Conservation (phyloP, 1,140 invertebrate species). For the Drosophila nikananu region DNA sequence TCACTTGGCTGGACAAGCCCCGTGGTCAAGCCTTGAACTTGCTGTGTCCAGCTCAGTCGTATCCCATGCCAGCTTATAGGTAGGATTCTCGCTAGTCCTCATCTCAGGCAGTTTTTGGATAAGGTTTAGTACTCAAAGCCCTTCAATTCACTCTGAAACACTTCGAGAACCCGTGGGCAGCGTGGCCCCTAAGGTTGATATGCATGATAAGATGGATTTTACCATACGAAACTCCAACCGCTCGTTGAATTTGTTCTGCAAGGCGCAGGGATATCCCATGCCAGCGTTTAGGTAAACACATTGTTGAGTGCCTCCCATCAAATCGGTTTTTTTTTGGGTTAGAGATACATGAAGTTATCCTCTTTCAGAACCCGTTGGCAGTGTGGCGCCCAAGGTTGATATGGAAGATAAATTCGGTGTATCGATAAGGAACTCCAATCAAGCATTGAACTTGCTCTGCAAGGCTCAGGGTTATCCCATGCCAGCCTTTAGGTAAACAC, state of each 20-base stretch:
- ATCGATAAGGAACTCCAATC: constrained; percentile 30
- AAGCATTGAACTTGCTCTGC: constrained; percentile 84
- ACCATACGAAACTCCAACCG: constrained; percentile 46
- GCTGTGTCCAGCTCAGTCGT: constrained; percentile 89
- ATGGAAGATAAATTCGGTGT: constrained; percentile 81
- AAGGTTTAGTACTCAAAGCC: too few relatives aligned
- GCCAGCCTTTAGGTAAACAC: constrained; percentile 88
- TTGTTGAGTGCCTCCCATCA: constrained; percentile 11
- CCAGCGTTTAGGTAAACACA: constrained; percentile 88
- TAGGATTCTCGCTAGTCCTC: constrained; percentile 84
- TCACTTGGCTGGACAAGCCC: constrained; percentile 87
- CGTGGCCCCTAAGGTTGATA: constrained; percentile 88
- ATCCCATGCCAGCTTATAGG: constrained; percentile 89
- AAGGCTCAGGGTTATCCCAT: constrained; percentile 89
- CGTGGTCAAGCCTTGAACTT: constrained; percentile 45
- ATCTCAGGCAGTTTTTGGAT: constrained; percentile 56
- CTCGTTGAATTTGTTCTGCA: constrained; percentile 86
- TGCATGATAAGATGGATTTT: constrained; percentile 82
- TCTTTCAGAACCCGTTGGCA: constrained; percentile 89
- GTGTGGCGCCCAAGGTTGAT: constrained; percentile 88
- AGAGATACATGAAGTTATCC: not conserved
- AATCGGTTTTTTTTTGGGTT: not conserved
- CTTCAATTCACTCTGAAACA: not conserved
- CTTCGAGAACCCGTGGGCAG: constrained; percentile 89
- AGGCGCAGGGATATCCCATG: constrained; percentile 89